Evolutionary conservation across 2,113 vertebrate genomes (phyloP).

Genomic region (Heloderma charlesbogerti): DNA sequence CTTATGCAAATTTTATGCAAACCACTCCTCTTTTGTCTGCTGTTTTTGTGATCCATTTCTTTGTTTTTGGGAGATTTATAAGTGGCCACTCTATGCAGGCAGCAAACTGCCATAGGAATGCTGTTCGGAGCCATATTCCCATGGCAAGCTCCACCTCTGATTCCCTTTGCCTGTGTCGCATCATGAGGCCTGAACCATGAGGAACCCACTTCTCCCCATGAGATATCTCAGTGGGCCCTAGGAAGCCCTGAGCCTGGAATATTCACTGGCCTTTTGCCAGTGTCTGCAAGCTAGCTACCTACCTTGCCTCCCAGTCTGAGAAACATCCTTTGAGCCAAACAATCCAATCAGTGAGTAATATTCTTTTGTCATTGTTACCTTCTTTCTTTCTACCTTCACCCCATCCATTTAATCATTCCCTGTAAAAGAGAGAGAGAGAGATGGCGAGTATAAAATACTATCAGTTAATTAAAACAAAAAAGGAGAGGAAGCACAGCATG

Average conservation of each 20-base stretch:
- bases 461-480: constrained; percentile 19
- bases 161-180: neutral
- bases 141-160: neutral
- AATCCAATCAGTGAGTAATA: neutral
- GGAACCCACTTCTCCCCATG: neutral
- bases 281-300: neutral
- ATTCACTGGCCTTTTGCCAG: neutral
- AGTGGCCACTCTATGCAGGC: too few relatives aligned
- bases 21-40: too few relatives aligned
- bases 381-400: constrained; percentile 3
- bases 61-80: too few relatives aligned
- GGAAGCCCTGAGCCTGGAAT: neutral
- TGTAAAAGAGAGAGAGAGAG: neutral
- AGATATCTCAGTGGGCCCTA: neutral
- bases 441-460: neutral
- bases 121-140: neutral
- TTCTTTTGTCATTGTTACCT: neutral
- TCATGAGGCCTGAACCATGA: neutral
- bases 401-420: constrained; percentile 29
- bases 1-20: too few relatives aligned
- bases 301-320: neutral
- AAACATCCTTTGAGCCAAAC: constrained; percentile 17
- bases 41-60: too few relatives aligned
- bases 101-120: neutral
- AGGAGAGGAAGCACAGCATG: constrained; percentile 23